phyloP scores from a whole-genome alignment of 2,797 vertebrate species.

The Nannoperca obscura region DNA sequence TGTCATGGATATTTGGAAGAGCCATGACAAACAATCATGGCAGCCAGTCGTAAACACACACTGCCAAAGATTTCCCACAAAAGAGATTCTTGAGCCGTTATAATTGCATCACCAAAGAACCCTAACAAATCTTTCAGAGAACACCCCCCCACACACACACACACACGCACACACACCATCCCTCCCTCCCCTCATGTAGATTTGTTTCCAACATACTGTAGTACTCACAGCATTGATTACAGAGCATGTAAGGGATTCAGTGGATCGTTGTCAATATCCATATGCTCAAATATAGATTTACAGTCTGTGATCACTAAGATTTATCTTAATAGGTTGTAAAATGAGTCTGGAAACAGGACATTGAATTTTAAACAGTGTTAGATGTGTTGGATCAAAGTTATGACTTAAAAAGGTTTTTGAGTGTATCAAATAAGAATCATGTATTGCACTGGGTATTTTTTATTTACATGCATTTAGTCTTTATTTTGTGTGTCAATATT shows the following conservation, averaged over 20 bases:
- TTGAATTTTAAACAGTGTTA: conserved; percentile 1
- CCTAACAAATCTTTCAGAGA: conserved; percentile 37
- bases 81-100: conserved; percentile 34
- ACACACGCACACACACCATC: too few species aligned
- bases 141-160: background rate
- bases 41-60: conserved; percentile 18
- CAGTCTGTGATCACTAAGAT: background rate
- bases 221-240: conserved; percentile 20
- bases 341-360: background rate
- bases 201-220: background rate
- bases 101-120: conserved; percentile 53
- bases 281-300: conserved; percentile 21
- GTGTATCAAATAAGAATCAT: background rate
- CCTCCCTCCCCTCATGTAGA: background rate
- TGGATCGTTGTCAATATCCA: conserved; percentile 1
- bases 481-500: background rate
- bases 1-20: conserved; percentile 35
- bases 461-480: background rate
- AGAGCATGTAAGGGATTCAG: background rate
- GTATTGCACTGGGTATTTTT: background rate
- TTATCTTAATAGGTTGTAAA: background rate
- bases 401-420: background rate
- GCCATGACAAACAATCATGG: conserved; percentile 40
- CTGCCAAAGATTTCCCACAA: conserved; percentile 35
- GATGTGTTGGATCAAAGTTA: background rate